Percentiles rank a stretch among this genome's conserved stretches.
Conservation (phyloP, 1,140 invertebrate genomes). For the Cardiocondyla obscurior region DNA sequence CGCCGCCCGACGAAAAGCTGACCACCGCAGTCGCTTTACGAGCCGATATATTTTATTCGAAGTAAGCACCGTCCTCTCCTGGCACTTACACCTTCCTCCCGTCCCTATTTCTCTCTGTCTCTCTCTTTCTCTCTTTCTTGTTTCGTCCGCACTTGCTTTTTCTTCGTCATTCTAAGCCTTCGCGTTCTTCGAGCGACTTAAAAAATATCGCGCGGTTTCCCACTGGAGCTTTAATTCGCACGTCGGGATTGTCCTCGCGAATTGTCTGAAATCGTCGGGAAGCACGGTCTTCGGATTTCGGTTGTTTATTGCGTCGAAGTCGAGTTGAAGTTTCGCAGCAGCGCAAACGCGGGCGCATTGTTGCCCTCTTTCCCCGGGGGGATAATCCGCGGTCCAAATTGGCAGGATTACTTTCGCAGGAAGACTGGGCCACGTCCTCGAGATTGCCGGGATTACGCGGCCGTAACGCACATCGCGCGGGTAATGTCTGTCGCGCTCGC, state of each 20-base stretch:
- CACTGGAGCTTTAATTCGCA: neutral
- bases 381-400: slow-evolving; percentile 78
- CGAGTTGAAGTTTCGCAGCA: slow-evolving; percentile 57
- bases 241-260: too few relatives aligned
- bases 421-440: slow-evolving; percentile 74
- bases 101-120: neutral
- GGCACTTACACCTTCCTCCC: slow-evolving; percentile 41
- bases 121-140: neutral
- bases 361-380: slow-evolving; percentile 30
- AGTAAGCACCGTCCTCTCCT: slow-evolving; percentile 26
- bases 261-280: too few relatives aligned
- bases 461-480: slow-evolving; percentile 63
- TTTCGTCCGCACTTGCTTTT: too few relatives aligned
- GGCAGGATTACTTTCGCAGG: slow-evolving; percentile 73
- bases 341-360: slow-evolving; percentile 12
- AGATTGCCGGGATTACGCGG: slow-evolving; percentile 77
- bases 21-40: slow-evolving; percentile 65
- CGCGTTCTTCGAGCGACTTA: neutral
- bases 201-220: neutral
- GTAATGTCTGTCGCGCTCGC: slow-evolving; percentile 21
- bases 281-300: too few relatives aligned
- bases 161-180: neutral
- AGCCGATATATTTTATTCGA: slow-evolving; percentile 71
- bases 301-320: slow-evolving; percentile 17
- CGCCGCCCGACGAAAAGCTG: slow-evolving; percentile 52